Evolutionary conservation across 37 sponge, comb jelly and placozoan genomes (phyloP).

Genomic region (Petrosia ficiformis): DNA sequence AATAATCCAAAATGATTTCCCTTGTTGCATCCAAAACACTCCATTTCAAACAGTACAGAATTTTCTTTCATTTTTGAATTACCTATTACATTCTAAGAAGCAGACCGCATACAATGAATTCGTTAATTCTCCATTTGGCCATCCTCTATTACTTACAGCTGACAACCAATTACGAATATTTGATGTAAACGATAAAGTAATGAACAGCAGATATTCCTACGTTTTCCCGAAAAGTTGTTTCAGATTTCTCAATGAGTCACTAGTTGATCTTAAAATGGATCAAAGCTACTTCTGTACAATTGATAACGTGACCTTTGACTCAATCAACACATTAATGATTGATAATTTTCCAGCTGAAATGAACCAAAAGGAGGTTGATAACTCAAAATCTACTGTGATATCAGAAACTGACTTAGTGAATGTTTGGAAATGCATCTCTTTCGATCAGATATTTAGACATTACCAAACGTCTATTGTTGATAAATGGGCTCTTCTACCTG

Average conservation of each 20-base stretch:
- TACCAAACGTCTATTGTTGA: not conserved
- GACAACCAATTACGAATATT: slow-evolving; percentile 24
- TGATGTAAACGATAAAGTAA: slow-evolving; percentile 25
- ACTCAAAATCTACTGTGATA: not conserved
- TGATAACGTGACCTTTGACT: not conserved
- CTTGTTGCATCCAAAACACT: not conserved
- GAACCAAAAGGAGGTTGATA: not conserved
- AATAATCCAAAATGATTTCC: not conserved
- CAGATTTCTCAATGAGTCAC: slow-evolving; percentile 17
- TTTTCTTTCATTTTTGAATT: not conserved
- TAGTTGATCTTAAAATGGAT: not conserved
- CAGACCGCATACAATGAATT: not conserved
- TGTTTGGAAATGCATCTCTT: slow-evolving; percentile 1
- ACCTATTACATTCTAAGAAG: not conserved
- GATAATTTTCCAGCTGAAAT: not conserved
- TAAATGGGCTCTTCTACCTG: not conserved
- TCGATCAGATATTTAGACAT: not conserved
- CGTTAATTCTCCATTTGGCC: slow-evolving; percentile 27
- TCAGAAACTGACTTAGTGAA: not conserved
- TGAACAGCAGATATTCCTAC: slow-evolving; percentile 13
- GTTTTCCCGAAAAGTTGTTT: not conserved
- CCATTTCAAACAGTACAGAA: slow-evolving; percentile 1
- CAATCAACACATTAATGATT: not conserved
- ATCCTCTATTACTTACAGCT: slow-evolving; percentile 45
- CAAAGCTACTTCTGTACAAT: not conserved